Evolutionary conservation across 2,113 vertebrate species (phyloP).

Genomic region (Neofelis nebulosa): DNA sequence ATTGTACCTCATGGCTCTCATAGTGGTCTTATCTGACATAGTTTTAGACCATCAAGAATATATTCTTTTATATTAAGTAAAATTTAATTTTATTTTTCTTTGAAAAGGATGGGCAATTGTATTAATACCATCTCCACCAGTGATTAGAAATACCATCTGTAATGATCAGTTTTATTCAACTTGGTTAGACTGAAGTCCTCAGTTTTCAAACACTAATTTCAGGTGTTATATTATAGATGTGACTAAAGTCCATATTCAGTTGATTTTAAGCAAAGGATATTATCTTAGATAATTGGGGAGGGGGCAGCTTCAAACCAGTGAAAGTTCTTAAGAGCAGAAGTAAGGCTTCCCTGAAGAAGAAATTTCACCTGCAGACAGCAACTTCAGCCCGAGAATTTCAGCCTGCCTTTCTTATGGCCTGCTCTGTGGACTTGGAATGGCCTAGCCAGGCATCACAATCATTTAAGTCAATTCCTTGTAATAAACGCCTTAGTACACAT

Average conservation of each 20-base stretch:
- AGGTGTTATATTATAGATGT: background rate
- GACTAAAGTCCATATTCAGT: background rate
- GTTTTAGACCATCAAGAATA: background rate
- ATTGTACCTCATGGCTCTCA: background rate
- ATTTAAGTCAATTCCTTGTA: background rate
- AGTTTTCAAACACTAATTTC: background rate
- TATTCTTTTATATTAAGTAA: background rate
- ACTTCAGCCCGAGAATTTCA: background rate
- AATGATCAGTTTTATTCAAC: background rate
- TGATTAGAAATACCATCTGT: background rate
- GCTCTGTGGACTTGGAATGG: background rate
- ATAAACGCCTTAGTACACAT: background rate
- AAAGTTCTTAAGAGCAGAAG: background rate
- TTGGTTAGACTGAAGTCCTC: background rate
- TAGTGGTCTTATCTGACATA: background rate
- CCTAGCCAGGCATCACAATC: background rate
- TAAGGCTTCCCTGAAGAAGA: background rate
- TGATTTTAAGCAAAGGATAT: background rate
- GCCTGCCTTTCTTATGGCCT: background rate
- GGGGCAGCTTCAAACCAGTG: background rate
- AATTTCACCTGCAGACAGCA: background rate
- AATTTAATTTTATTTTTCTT: constrained; percentile 13
- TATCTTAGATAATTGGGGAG: background rate
- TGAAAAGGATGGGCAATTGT: background rate
- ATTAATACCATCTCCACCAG: background rate